A percentile compares a stretch with the other conserved stretches of the same genome.
Evolutionary conservation across 2,888 invertebrate genomes (phyloP).

Genomic region (Parnassius apollo): DNA sequence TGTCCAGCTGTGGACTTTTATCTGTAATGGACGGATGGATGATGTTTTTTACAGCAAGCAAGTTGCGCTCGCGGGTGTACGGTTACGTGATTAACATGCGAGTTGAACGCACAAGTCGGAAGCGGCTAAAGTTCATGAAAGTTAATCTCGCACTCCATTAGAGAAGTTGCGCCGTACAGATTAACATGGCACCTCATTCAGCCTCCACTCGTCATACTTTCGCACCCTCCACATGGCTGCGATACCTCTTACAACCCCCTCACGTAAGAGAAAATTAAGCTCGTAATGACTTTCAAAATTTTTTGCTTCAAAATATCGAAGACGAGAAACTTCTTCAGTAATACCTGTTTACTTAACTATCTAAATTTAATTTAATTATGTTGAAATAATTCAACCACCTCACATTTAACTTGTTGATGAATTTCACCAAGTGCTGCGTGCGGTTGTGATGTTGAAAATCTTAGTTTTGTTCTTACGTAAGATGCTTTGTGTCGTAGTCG

Average conservation of each 20-base stretch:
- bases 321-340: too few species aligned
- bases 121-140: constrained; percentile 4
- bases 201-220: background rate
- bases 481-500: too few species aligned
- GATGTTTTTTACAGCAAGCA: background rate
- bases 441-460: too few species aligned
- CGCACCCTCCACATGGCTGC: background rate
- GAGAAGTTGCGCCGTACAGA: constrained; percentile 2
- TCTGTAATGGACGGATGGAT: too few species aligned
- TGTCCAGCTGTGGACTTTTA: too few species aligned
- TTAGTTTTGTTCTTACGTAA: too few species aligned
- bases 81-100: constrained; percentile 9
- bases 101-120: background rate
- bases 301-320: background rate
- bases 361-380: too few species aligned
- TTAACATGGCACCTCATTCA: background rate
- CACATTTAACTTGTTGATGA: too few species aligned
- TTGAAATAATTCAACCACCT: too few species aligned
- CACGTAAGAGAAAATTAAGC: background rate
- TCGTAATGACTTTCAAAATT: constrained; percentile 3
- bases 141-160: constrained; percentile 19
- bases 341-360: too few species aligned
- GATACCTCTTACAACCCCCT: background rate
- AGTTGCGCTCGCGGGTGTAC: constrained; percentile 1
- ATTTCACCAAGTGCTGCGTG: too few species aligned